Evolutionary conservation across 1,140 invertebrate genomes (phyloP).

Genomic region (Coptotermes formosanus): DNA sequence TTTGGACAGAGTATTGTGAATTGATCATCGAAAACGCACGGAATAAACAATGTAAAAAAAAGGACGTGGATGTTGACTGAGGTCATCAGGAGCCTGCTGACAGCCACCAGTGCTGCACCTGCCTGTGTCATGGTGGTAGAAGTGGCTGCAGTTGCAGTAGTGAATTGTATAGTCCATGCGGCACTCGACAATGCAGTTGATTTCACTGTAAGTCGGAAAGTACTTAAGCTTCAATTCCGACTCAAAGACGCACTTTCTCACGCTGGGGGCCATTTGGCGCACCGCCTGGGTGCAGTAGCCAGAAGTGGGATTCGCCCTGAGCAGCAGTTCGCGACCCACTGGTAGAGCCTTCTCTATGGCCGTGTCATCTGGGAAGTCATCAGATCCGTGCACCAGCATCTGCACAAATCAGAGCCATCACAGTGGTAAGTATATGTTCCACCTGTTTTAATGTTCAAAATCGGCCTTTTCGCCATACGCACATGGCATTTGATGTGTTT

Average conservation of each 20-base stretch:
- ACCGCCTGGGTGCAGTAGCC: neutral
- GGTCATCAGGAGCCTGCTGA: neutral
- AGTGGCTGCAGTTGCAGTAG: constrained; percentile 30
- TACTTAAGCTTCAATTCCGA: constrained; percentile 7
- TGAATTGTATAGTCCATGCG: neutral
- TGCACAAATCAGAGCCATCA: neutral
- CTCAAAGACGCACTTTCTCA: constrained; percentile 24
- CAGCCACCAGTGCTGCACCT: neutral
- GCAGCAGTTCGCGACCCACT: constrained; percentile 23
- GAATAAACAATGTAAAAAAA: too few relatives aligned
- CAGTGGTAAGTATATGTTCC: too few relatives aligned
- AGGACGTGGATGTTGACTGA: too few relatives aligned
- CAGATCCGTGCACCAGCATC: constrained; percentile 26
- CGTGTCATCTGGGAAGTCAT: constrained; percentile 27
- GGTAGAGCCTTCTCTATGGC: constrained; percentile 18
- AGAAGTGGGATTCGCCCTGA: constrained; percentile 13
- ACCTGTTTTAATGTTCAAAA: too few relatives aligned
- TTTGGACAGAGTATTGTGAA: too few relatives aligned
- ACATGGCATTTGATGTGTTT: too few relatives aligned
- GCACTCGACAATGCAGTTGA: constrained; percentile 31
- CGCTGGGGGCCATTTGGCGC: neutral
- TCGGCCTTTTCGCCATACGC: too few relatives aligned
- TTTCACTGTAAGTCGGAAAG: constrained; percentile 27
- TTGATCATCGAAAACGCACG: too few relatives aligned
- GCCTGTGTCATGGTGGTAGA: constrained; percentile 25